Evolutionary conservation across 2,113 vertebrate species (phyloP).

Genomic region (Myotis yumanensis): DNA sequence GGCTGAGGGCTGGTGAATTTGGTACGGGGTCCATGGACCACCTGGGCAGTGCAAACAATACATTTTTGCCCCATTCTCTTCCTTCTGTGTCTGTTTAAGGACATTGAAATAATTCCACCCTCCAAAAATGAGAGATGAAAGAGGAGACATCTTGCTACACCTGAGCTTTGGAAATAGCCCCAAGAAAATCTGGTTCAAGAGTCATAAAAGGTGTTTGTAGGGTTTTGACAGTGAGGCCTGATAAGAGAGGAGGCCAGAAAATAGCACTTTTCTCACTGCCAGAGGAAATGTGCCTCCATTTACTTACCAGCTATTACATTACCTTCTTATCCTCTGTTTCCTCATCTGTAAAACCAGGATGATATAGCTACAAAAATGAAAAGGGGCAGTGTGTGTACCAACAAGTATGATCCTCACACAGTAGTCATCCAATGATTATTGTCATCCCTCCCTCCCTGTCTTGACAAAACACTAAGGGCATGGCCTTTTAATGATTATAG

Average conservation of each 20-base stretch:
- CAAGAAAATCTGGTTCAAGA: not conserved
- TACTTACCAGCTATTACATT: not conserved
- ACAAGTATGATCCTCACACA: not conserved
- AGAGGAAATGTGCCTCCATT: not conserved
- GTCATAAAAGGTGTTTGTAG: not conserved
- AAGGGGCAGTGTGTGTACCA: not conserved
- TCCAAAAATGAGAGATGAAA: constrained; percentile 5
- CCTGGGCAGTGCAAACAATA: not conserved
- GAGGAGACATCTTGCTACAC: not conserved
- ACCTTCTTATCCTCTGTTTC: not conserved
- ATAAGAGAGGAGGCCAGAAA: not conserved
- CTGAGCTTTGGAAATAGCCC: not conserved
- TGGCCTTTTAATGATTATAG: not conserved
- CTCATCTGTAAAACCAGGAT: not conserved
- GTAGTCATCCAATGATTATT: not conserved
- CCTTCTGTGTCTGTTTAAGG: not conserved
- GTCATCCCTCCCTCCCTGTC: not conserved
- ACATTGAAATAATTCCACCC: not conserved
- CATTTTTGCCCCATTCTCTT: not conserved
- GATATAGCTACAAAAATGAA: not conserved
- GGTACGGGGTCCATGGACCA: not conserved
- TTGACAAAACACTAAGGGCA: not conserved
- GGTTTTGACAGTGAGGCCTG: not conserved
- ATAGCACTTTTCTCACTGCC: not conserved
- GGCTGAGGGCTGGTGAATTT: not conserved